These are phyloP conservation scores for Pangasius larnaudii DNA, from an alignment of 2,797 vertebrate genomes.

Conservation along the genomic window DNA sequence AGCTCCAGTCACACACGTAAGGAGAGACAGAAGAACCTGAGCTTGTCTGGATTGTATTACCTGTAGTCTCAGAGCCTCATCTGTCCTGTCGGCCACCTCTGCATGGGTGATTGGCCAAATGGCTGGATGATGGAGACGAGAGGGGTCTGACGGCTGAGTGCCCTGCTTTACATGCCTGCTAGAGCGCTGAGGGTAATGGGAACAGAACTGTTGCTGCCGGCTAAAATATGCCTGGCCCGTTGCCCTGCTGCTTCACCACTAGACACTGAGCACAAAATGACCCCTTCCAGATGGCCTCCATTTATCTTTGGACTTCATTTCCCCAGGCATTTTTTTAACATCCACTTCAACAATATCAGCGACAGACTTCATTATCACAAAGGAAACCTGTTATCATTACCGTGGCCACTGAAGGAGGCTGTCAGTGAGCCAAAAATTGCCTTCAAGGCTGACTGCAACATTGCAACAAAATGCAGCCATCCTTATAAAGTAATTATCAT, in stretches of 20 bases:
- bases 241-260: constrained; percentile 44
- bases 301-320: constrained; percentile 55
- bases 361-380: constrained; percentile 56
- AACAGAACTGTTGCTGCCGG: constrained; percentile 53
- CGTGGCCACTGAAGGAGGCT: constrained; percentile 31
- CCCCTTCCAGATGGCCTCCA: constrained; percentile 51
- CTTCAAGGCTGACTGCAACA: neutral
- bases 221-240: constrained; percentile 50
- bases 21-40: constrained; percentile 33
- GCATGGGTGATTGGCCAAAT: constrained; percentile 50
- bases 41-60: constrained; percentile 36
- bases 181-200: constrained; percentile 54
- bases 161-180: constrained; percentile 52
- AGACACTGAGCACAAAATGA: constrained; percentile 53
- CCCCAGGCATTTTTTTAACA: constrained; percentile 47
- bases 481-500: constrained; percentile 27
- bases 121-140: constrained; percentile 45
- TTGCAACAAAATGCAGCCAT: constrained; percentile 7
- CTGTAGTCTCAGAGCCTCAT: constrained; percentile 16
- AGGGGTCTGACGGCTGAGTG: constrained; percentile 36
- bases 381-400: constrained; percentile 52
- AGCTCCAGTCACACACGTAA: constrained; percentile 44
- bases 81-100: constrained; percentile 34
- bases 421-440: constrained; percentile 19
- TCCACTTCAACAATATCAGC: constrained; percentile 51